phyloP scores from a whole-genome alignment of 2,113 vertebrate genomes.

The Trochalopteron elliotii region DNA sequence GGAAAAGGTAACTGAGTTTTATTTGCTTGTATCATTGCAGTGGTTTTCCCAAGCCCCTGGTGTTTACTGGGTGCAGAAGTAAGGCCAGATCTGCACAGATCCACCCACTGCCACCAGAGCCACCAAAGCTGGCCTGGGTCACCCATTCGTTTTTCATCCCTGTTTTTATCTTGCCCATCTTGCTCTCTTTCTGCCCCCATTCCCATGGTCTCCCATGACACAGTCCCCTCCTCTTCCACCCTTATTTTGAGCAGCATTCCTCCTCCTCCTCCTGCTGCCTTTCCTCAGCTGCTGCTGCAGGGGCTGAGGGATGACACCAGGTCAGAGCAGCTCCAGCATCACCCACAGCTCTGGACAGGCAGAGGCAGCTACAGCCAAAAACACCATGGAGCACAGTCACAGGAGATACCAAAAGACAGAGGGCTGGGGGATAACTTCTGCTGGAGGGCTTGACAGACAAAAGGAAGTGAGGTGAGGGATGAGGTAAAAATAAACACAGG shows the following conservation, averaged over 20 bases:
- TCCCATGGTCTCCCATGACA: not conserved
- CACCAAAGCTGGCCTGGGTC: not conserved
- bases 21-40: not conserved
- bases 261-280: not conserved
- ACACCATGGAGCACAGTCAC: not conserved
- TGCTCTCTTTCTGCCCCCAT: not conserved
- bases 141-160: not conserved
- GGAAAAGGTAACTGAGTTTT: not conserved
- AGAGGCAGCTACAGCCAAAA: not conserved
- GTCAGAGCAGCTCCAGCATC: not conserved
- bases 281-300: not conserved
- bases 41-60: not conserved
- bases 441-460: not conserved
- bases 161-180: not conserved
- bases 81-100: not conserved
- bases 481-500: conserved; percentile 6
- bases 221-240: not conserved
- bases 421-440: not conserved
- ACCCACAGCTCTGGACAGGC: accelerated
- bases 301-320: accelerated
- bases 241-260: accelerated
- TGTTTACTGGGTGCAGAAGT: not conserved
- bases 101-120: not conserved
- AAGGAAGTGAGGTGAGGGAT: not conserved
- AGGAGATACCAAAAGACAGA: not conserved